Evolutionary conservation across 2,113 vertebrate genomes (phyloP), one percentile per base, ranked within the genome.

Genomic region (Podarcis muralis): DNA sequence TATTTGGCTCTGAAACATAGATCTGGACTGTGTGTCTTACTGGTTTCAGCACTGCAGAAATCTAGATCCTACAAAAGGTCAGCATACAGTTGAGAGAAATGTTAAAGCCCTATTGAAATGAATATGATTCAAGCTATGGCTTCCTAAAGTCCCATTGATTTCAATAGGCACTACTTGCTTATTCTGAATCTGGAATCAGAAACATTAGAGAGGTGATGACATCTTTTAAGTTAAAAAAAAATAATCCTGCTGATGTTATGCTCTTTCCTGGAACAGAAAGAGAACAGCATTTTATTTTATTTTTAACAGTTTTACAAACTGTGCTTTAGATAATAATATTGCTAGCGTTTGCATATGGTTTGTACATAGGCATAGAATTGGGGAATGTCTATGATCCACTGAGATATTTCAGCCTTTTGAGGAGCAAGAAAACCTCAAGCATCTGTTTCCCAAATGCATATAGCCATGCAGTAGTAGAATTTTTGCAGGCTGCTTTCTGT

Each of bases 401-500:
- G 71, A 93, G 88, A 37, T 5, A 4, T 77, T 93, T 92, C 89
- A 94, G 90, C 90, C 25, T 18, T 90, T 88, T 91, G 65, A 87
- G 81, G 62, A 48, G 66, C 83, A 92, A 89, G 80, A 82, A 92
- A 93, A 94, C 88, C 75, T 89, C 88, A 94, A 85, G 8, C 35
- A 48, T 71, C 87, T 0, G 35, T 65, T 94, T 91, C 77, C 72
- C 91, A 89, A 90, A 92, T 88, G 40, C 92, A 90, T 90, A 88
- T 91, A 89, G 92, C 75, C 40, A 90, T 93, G 85, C 72, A 93
- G 81, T 92, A 93, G 92, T 91, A 92, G 89, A 94, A 81, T 92
- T 84, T 90, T 91, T 94, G 88, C 91, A 95, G 84, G 93, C 88
- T 93, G 53, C 57, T 92, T 89, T 16, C 90, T 91, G 66, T 88